Percentiles rank a stretch among this genome's conserved stretches.
These are phyloP conservation scores for Euplagia quadripunctaria DNA, from an alignment of 2,888 invertebrate genomes.

Conservation along the genomic window DNA sequence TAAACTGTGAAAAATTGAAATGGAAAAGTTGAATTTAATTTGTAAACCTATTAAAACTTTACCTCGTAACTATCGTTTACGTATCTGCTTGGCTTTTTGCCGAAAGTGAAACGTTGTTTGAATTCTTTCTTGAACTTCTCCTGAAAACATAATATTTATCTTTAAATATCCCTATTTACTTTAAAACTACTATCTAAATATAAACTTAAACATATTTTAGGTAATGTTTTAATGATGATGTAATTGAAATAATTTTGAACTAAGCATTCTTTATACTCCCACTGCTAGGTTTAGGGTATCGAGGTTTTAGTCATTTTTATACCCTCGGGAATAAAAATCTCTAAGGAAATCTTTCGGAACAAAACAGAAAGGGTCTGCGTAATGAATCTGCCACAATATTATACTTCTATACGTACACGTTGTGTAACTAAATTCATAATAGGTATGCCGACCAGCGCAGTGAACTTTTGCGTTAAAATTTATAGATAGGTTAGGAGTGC, in stretches of 20 bases:
- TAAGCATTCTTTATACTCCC: background rate
- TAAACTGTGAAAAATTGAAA: slow-evolving; percentile 6
- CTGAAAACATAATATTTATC: slow-evolving; percentile 69
- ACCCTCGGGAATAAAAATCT: slow-evolving; percentile 24
- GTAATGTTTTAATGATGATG: background rate
- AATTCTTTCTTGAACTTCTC: slow-evolving; percentile 94
- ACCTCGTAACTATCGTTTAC: slow-evolving; percentile 84
- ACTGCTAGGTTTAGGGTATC: slow-evolving; percentile 16
- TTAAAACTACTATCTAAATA: background rate
- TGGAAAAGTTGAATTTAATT: slow-evolving; percentile 10
- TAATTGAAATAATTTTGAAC: background rate
- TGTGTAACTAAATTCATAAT: background rate
- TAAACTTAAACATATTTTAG: background rate
- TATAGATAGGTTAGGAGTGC: background rate
- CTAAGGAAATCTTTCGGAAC: slow-evolving; percentile 41
- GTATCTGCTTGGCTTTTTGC: slow-evolving; percentile 78
- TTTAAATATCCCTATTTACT: background rate
- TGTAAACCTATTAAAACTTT: slow-evolving; percentile 37
- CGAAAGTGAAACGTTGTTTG: slow-evolving; percentile 89
- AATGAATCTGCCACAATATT: slow-evolving; percentile 8
- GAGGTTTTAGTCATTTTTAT: slow-evolving; percentile 11
- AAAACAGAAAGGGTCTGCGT: slow-evolving; percentile 29
- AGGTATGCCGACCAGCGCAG: background rate
- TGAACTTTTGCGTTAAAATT: background rate
- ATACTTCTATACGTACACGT: background rate